A percentile compares a stretch with the other conserved stretches of the same genome.
Evolutionary conservation across 1,140 invertebrate genomes (phyloP).

Genomic region (Phymastichus coffea): DNA sequence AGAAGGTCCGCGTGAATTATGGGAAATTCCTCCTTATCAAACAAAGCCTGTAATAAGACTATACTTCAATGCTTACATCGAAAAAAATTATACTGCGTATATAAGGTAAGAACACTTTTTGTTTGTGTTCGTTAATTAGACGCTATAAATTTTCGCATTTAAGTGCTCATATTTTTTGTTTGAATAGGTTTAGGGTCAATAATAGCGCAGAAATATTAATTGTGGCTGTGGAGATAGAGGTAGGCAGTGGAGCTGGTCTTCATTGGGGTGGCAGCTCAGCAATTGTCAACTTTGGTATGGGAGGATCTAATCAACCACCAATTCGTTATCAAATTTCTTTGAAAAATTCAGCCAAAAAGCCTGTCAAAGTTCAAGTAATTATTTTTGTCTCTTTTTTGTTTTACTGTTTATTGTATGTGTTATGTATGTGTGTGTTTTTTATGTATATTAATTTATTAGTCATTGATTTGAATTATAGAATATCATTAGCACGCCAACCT

Average conservation of each 20-base stretch:
- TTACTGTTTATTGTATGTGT: background rate
- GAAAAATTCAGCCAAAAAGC: slow-evolving; percentile 71
- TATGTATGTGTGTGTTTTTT: background rate
- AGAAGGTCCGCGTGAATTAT: slow-evolving; percentile 78
- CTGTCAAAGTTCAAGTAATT: slow-evolving; percentile 70
- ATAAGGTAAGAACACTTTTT: slow-evolving; percentile 64
- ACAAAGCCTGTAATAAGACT: slow-evolving; percentile 87
- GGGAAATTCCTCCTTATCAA: slow-evolving; percentile 89
- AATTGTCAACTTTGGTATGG: slow-evolving; percentile 80
- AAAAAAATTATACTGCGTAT: slow-evolving; percentile 82
- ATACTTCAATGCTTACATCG: slow-evolving; percentile 71
- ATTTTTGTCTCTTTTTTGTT: slow-evolving; percentile 15
- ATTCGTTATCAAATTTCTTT: slow-evolving; percentile 67
- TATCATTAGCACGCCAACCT: slow-evolving; percentile 61
- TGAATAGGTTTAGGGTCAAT: slow-evolving; percentile 74
- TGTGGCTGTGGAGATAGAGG: slow-evolving; percentile 86
- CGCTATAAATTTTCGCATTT: too few relatives aligned
- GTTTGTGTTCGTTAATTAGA: too few relatives aligned
- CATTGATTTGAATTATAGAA: slow-evolving; percentile 50
- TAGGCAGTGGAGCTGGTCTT: slow-evolving; percentile 70
- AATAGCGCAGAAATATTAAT: slow-evolving; percentile 69
- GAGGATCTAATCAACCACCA: slow-evolving; percentile 68
- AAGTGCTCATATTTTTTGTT: too few relatives aligned
- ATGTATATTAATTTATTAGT: background rate
- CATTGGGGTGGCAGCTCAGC: slow-evolving; percentile 72